Evolutionary conservation across 1,140 invertebrate species (phyloP).

Genomic region (Hylaeus volcanicus): DNA sequence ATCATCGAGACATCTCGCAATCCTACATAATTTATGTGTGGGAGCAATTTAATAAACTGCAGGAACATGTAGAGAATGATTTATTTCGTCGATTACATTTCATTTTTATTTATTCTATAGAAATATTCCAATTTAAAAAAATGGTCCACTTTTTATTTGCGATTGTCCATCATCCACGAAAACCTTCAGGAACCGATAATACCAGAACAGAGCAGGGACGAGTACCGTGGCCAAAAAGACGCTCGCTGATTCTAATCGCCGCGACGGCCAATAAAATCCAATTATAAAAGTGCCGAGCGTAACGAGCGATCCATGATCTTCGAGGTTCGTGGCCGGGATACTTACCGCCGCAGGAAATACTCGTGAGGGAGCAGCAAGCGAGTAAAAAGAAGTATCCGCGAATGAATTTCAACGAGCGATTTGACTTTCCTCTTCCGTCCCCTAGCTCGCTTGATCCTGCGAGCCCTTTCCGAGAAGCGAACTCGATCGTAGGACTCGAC

Average conservation of each 20-base stretch:
- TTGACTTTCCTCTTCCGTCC: constrained; percentile 7
- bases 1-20: too few relatives aligned
- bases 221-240: too few relatives aligned
- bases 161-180: too few relatives aligned
- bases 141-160: too few relatives aligned
- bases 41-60: too few relatives aligned
- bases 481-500: constrained; percentile 19
- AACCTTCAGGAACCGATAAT: too few relatives aligned
- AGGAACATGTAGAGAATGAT: too few relatives aligned
- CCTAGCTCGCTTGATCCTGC: neutral
- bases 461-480: constrained; percentile 42
- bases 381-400: constrained; percentile 6
- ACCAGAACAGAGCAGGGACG: too few relatives aligned
- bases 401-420: constrained; percentile 53
- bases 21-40: too few relatives aligned
- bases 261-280: constrained; percentile 45
- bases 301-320: constrained; percentile 18
- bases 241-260: constrained; percentile 41
- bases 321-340: constrained; percentile 23
- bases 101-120: too few relatives aligned
- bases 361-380: neutral
- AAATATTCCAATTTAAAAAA: too few relatives aligned
- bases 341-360: neutral
- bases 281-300: constrained; percentile 36
- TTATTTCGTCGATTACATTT: too few relatives aligned